These are phyloP conservation scores for Leucozona laternaria DNA, from an alignment of 2,888 invertebrate genomes.

Conservation along the genomic window DNA sequence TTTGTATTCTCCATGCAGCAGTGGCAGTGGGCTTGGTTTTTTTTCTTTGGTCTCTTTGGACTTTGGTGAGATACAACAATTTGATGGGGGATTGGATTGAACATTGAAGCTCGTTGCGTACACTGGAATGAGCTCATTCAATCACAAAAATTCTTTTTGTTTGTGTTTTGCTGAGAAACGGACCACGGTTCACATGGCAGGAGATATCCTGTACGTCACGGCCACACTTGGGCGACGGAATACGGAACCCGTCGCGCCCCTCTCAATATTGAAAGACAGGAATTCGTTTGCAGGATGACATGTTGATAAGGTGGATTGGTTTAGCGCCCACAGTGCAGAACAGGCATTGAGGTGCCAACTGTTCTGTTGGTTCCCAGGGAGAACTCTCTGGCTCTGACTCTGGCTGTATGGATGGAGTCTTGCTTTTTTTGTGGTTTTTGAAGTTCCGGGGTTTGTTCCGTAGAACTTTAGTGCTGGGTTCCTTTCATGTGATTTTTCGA, in stretches of 20 bases:
- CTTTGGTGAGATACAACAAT: conserved; percentile 32
- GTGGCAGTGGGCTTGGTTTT: conserved; percentile 54
- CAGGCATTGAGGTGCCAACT: conserved; percentile 60
- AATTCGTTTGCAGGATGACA: conserved; percentile 68
- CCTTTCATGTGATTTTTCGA: conserved; percentile 3
- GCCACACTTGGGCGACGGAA: conserved; percentile 39
- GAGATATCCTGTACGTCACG: conserved; percentile 53
- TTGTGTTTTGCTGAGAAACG: conserved; percentile 39
- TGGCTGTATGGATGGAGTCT: neutral
- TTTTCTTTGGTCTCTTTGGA: conserved; percentile 27
- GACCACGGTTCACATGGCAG: conserved; percentile 62
- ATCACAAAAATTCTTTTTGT: conserved; percentile 11
- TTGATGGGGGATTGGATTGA: conserved; percentile 42
- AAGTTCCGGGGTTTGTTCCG: conserved; percentile 17
- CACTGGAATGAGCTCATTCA: conserved; percentile 45
- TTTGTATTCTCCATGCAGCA: conserved; percentile 14
- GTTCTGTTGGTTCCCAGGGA: conserved; percentile 54
- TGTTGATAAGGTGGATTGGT: conserved; percentile 66
- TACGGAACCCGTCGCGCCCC: neutral
- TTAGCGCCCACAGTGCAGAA: conserved; percentile 62
- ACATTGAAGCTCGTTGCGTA: conserved; percentile 41
- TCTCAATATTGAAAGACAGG: conserved; percentile 61
- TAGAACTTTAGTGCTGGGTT: conserved; percentile 53
- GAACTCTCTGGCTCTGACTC: conserved; percentile 10
- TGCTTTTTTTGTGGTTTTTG: neutral